Evolutionary conservation across 2,888 invertebrate species (phyloP).

Genomic region (Monoplex corrugatus): DNA sequence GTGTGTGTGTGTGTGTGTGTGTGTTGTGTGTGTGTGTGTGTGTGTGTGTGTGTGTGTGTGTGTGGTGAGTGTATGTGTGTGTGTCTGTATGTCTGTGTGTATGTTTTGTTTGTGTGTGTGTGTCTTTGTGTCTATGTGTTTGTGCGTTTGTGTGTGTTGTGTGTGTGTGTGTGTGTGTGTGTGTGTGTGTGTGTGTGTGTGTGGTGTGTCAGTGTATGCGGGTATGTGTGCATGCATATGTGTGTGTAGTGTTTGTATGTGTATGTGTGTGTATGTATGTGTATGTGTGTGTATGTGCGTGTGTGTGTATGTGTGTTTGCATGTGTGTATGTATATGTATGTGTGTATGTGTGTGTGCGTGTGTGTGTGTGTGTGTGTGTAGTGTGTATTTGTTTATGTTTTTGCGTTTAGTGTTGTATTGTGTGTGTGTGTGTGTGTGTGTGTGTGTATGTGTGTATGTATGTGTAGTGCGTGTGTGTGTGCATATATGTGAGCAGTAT

Average conservation of each 20-base stretch:
- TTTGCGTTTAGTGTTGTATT: not conserved
- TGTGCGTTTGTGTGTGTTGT: not conserved
- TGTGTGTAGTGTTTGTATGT: conserved; percentile 25
- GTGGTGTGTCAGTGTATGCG: too few species aligned
- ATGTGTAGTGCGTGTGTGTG: too few species aligned
- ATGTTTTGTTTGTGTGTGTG: not conserved
- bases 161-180: too few species aligned
- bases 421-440: too few species aligned
- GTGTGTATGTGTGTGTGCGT: not conserved
- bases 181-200: too few species aligned
- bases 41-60: too few species aligned
- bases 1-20: too few species aligned
- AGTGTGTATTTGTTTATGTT: not conserved
- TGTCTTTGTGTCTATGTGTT: not conserved
- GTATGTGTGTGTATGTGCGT: not conserved
- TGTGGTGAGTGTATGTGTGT: too few species aligned
- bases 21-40: too few species aligned
- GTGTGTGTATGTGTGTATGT: too few species aligned
- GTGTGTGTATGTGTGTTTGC: not conserved
- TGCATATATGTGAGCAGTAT: too few species aligned
- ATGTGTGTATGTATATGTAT: conserved; percentile 33
- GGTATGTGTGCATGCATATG: not conserved
- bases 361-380: not conserved
- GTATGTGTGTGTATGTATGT: conserved; percentile 8
- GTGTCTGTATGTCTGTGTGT: too few species aligned